phyloP scores from a whole-genome alignment of 2,888 invertebrate genomes.

The Microchrysa polita region DNA sequence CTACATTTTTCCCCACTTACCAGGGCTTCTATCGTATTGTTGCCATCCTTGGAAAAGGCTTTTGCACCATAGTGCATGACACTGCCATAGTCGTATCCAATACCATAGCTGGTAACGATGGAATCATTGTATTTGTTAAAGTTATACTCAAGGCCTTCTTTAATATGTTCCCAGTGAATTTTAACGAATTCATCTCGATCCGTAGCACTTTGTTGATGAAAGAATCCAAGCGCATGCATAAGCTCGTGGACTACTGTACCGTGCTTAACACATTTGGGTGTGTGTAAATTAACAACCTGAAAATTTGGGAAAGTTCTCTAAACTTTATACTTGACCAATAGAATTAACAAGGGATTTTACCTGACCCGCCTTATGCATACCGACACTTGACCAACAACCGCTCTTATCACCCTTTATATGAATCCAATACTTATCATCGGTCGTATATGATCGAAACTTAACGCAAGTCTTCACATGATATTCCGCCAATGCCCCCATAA shows the following conservation, averaged over 20 bases:
- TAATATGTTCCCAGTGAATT: constrained; percentile 77
- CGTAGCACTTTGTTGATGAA: constrained; percentile 83
- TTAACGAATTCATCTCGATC: constrained; percentile 80
- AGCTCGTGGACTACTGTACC: constrained; percentile 81
- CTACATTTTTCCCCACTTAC: constrained; percentile 54
- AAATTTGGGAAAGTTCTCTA: background rate
- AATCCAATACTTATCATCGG: constrained; percentile 69
- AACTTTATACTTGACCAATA: too few relatives aligned
- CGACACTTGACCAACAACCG: constrained; percentile 76
- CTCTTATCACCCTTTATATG: constrained; percentile 67
- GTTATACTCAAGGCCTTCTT: constrained; percentile 66
- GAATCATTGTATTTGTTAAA: constrained; percentile 74
- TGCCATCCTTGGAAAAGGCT: constrained; percentile 75
- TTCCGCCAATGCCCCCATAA: constrained; percentile 69
- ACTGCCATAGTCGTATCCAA: constrained; percentile 76
- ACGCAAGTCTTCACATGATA: constrained; percentile 72
- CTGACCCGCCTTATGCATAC: constrained; percentile 70
- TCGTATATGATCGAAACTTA: constrained; percentile 69
- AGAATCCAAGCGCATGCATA: constrained; percentile 82
- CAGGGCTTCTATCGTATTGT: constrained; percentile 72
- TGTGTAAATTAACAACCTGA: constrained; percentile 67
- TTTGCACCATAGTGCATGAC: constrained; percentile 77
- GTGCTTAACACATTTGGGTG: constrained; percentile 68
- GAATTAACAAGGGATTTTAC: constrained; percentile 54
- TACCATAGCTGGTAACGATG: constrained; percentile 72